Evolutionary conservation across 2,113 vertebrate species (phyloP), one percentile per base, ranked within the genome.

Genomic region (Castor canadensis): DNA sequence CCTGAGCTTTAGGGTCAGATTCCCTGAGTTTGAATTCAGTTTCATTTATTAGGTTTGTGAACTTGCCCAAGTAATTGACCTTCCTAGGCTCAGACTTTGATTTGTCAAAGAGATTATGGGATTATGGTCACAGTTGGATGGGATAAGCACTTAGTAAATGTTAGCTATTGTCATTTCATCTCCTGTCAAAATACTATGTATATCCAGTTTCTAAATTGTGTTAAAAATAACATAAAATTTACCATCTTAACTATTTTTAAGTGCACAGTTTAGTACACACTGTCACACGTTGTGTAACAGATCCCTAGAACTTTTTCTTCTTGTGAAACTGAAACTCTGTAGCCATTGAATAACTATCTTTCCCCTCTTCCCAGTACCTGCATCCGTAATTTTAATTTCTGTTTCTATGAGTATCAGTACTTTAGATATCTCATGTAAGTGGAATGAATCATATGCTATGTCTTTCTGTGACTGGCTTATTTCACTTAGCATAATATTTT

Each of bases 11-110:
- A n/a, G 32, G 69, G 49, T 80, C n/a, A 87, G 56, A 64, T 71
- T 79, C 43, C 64, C 64, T 91, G 90, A 83, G 12, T 80, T 43
- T 88, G 72, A 88, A 71, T 87, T 95, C 60, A 88, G 58, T 91
- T 85, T 90, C 16, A 69, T 38, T 92, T 87, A 72, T 28, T 75
- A 76, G 35, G 45, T 58, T 7, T 64, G 32, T 85, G 45, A 77
- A 82, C 19, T 87, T 86, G 43, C 89, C 56, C 77, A 85, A 62
- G 9, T 80, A n/a, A 60, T 89, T 72, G 73, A 66, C 38, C 54
- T 95, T 92, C 76, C 71, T 72, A 60, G 80, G 26, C 32, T 83
- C 47, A 54, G 54, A 64, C 16, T 89, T 54, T 92, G 52, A 66
- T 92, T 89, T 87, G n/a, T 92, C 56, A 81, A 89, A 87, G 32